phyloP scores from a whole-genome alignment of 1,140 invertebrate species.

The Agrypnia vestita region DNA sequence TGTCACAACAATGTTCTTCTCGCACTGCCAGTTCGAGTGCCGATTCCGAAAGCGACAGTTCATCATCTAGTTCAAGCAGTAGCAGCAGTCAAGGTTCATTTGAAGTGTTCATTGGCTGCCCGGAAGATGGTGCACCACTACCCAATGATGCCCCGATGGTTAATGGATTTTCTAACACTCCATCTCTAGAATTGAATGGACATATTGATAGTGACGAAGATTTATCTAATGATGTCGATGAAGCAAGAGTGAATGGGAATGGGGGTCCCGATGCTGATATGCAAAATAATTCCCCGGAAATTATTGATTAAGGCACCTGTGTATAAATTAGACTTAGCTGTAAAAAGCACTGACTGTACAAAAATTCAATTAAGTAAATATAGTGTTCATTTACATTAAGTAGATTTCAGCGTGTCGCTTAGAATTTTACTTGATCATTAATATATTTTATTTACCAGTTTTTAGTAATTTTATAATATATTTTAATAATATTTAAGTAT shows the following conservation, averaged over 20 bases:
- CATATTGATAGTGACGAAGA: conserved; percentile 45
- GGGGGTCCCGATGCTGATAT: conserved; percentile 35
- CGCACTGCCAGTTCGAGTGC: conserved; percentile 65
- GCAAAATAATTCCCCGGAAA: background rate
- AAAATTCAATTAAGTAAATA: conserved; percentile 46
- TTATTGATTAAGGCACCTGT: conserved; percentile 18
- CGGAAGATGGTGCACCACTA: background rate
- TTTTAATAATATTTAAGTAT: conserved; percentile 24
- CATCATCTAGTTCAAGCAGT: conserved; percentile 66
- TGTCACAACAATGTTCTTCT: conserved; percentile 61
- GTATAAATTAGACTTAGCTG: conserved; percentile 21
- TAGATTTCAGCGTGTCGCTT: conserved; percentile 12
- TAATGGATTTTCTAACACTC: conserved; percentile 20
- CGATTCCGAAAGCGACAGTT: conserved; percentile 70
- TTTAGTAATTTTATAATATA: conserved; percentile 37
- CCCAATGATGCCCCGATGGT: conserved; percentile 18
- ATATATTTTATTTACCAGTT: conserved; percentile 47
- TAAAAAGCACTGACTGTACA: conserved; percentile 51
- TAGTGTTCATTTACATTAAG: conserved; percentile 24
- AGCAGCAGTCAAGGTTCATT: conserved; percentile 64
- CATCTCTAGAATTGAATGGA: conserved; percentile 56
- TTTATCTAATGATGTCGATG: conserved; percentile 56
- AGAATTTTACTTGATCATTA: conserved; percentile 35
- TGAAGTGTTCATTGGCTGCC: conserved; percentile 47
- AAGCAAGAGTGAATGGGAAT: conserved; percentile 63